phyloP scores from a whole-genome alignment of 2,113 vertebrate species.

The Glaucomys volans region DNA sequence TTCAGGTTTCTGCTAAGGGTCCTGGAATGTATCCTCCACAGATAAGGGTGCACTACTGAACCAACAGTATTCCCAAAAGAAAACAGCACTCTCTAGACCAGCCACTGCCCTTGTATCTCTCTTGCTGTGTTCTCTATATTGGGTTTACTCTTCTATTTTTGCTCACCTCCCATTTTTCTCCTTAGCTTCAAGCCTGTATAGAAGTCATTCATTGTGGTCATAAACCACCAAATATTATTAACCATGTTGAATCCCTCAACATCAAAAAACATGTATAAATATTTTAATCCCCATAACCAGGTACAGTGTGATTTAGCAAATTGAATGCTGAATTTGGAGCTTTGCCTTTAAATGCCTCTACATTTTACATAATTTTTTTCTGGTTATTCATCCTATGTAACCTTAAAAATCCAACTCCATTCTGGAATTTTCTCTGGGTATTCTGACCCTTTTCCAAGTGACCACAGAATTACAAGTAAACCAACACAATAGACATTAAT shows the following conservation, averaged over 20 bases:
- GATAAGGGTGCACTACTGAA: background rate
- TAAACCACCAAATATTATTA: background rate
- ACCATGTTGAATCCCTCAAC: background rate
- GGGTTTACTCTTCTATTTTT: background rate
- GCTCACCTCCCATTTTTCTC: background rate
- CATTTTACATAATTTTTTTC: background rate
- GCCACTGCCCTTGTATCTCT: background rate
- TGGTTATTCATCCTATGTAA: background rate
- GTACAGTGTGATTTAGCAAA: background rate
- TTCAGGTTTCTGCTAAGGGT: no score
- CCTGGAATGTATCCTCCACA: no score
- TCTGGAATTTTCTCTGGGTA: background rate
- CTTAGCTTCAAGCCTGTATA: background rate
- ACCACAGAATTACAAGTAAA: background rate
- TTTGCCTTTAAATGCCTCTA: background rate
- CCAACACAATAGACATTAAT: background rate
- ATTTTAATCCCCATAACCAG: background rate
- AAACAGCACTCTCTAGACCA: background rate
- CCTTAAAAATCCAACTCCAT: background rate
- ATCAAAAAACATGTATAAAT: background rate
- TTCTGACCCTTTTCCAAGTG: background rate
- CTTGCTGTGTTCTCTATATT: background rate
- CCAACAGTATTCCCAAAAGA: background rate
- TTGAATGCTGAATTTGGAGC: background rate
- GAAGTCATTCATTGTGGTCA: background rate